These are phyloP conservation scores for Silurus lanzhouensis DNA, from an alignment of 2,797 vertebrate species.

Conservation along the genomic window DNA sequence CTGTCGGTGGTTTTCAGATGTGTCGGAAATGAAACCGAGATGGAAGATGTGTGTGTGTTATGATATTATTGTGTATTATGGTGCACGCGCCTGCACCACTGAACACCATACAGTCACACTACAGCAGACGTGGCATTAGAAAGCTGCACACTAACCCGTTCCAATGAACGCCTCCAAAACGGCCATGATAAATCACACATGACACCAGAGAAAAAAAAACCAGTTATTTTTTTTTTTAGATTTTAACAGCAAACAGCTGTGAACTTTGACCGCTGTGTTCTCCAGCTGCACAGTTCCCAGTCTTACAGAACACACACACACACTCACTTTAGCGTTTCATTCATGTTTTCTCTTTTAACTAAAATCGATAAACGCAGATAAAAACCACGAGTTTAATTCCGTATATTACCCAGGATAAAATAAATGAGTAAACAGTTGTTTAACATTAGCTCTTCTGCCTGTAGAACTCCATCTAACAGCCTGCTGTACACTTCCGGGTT, in stretches of 20 bases:
- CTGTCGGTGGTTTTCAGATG: no score
- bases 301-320: no score
- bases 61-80: neutral
- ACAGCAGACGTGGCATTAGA: conserved; percentile 8
- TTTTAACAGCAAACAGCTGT: neutral
- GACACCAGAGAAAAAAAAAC: neutral
- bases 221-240: neutral
- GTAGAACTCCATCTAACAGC: neutral
- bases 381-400: neutral
- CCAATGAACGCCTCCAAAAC: neutral
- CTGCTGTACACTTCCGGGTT: conserved; percentile 8
- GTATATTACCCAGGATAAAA: neutral
- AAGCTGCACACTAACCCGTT: neutral
- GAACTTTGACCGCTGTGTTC: neutral
- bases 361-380: neutral
- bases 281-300: conserved; percentile 4
- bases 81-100: neutral
- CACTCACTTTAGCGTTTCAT: no score
- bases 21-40: neutral
- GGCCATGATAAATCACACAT: neutral
- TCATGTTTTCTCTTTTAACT: neutral
- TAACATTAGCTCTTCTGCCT: neutral
- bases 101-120: neutral
- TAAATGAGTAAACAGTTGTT: neutral
- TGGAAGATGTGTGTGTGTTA: neutral